Base-by-base conservation (phyloP, 2,797 vertebrate species). In the Poecile montanus region DNA sequence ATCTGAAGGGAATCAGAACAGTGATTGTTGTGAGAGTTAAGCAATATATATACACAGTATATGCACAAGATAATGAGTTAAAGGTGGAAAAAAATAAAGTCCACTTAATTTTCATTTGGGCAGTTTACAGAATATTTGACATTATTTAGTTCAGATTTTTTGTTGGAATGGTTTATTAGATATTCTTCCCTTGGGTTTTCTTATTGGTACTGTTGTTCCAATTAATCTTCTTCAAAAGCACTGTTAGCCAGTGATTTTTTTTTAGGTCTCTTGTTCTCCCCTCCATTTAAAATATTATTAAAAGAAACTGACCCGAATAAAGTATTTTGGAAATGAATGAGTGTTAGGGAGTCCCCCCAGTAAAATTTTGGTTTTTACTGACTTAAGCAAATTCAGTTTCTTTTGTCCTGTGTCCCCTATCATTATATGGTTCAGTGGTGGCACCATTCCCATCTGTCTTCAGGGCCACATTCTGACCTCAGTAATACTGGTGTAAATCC, bases 401-500 rank as follows among this genome's bases (percentile, higher is more conserved):
- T 91, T 94, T 90, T 84, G 79, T 91, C 73, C 34, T 29, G 10
- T 73, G 77, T 88, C 62, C n/a, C 42, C 47, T 74, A 62, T 91
- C 58, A 72, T 78, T 91, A 88, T 60, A 77, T 30, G 56, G 84
- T 84, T 96, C 67, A 75, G 29, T 53, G 36, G 79, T 89, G 85
- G 71, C 92, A 96, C 63, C 20, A 47, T 86, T 88, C 51, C 48
- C 63, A 74, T 90, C 85, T 91, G 66, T 92, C 87, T 93, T 79
- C 65, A 53, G 85, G 80, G 83, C 82, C 60, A 89, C 71, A 96
- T 83, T 95, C 93, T 91, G 89, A 88, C 88, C 87, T 94, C 38
- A 45, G 54, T 70, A 79, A 79, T 79, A 93, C 58, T 84, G 89
- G 92, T 92, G 93, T 91, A 97, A 94, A 94, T 94, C 92, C 77